These are phyloP conservation scores for Trichonephila clavipes DNA, from an alignment of 1,140 invertebrate genomes.

Conservation along the genomic window DNA sequence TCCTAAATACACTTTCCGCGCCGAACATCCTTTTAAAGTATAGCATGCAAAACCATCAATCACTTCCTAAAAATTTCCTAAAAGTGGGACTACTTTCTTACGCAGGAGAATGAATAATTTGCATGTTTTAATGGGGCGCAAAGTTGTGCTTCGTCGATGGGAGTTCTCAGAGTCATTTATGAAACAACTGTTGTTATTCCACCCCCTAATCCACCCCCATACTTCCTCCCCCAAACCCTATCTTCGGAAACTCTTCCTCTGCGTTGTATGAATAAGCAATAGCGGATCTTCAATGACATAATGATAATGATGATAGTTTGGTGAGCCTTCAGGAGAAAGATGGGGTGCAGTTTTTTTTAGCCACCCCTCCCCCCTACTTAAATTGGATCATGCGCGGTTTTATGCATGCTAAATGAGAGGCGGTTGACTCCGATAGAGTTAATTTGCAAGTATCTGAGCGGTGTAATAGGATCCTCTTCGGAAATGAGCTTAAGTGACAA, in stretches of 20 bases:
- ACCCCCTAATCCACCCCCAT: not conserved
- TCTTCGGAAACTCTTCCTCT: constrained; percentile 53
- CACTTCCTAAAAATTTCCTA: constrained; percentile 66
- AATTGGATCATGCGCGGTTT: constrained; percentile 62
- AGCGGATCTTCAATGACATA: constrained; percentile 66
- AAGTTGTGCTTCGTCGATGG: constrained; percentile 71
- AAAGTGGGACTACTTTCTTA: constrained; percentile 73
- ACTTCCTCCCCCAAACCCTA: not conserved
- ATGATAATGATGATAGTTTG: constrained; percentile 72
- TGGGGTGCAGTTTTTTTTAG: not conserved
- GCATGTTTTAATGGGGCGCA: constrained; percentile 75
- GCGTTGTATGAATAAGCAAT: constrained; percentile 72
- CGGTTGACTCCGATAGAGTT: constrained; percentile 45
- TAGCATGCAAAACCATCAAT: constrained; percentile 52
- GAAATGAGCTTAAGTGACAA: constrained; percentile 1
- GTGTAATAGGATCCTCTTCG: constrained; percentile 52
- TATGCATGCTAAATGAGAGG: constrained; percentile 36
- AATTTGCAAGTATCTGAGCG: constrained; percentile 50
- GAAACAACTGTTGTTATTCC: constrained; percentile 65
- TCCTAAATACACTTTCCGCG: constrained; percentile 33
- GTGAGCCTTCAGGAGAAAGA: constrained; percentile 16
- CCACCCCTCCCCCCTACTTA: not conserved
- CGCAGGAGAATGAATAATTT: constrained; percentile 73
- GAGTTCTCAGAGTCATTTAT: constrained; percentile 70
- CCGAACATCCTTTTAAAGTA: constrained; percentile 51